phyloP scores from a whole-genome alignment of 2,888 invertebrate species.

The Mesochorus sp. region DNA sequence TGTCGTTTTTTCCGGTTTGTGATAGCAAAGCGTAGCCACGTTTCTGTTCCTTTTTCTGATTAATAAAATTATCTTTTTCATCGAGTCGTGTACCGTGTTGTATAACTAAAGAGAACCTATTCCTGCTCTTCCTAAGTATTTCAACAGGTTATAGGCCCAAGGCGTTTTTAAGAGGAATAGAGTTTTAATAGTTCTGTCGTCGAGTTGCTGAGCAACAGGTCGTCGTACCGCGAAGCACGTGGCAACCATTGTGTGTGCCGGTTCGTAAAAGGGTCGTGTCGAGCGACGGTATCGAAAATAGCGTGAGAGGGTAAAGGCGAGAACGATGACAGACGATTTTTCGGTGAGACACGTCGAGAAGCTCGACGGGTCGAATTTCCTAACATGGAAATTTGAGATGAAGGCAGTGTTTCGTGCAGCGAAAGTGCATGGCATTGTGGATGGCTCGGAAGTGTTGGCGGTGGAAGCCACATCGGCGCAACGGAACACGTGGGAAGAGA shows the following conservation, averaged over 20 bases:
- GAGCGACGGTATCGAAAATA: background rate
- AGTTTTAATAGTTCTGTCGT: background rate
- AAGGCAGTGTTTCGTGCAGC: constrained; percentile 17
- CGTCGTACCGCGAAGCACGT: constrained; percentile 33
- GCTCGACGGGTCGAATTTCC: constrained; percentile 53
- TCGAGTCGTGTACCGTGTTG: background rate
- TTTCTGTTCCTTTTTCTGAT: background rate
- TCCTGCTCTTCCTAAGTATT: background rate
- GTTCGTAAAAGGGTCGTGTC: background rate
- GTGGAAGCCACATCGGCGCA: background rate
- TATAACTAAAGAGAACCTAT: background rate
- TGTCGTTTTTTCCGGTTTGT: too few relatives aligned
- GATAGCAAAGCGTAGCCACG: background rate
- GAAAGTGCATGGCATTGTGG: constrained; percentile 32
- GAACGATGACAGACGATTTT: constrained; percentile 15
- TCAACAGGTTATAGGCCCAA: constrained; percentile 7
- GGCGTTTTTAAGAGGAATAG: background rate
- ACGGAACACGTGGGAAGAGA: constrained; percentile 26
- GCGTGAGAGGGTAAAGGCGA: constrained; percentile 28
- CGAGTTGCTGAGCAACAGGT: constrained; percentile 22
- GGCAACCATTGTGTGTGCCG: constrained; percentile 27
- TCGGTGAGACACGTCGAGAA: constrained; percentile 31
- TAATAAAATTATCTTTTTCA: background rate
- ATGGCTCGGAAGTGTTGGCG: constrained; percentile 37
- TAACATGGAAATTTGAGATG: constrained; percentile 57